Evolutionary conservation across 2,888 invertebrate genomes (phyloP), one percentile per base, ranked within the genome.

Genomic region (Pasiphila rectangulata): DNA sequence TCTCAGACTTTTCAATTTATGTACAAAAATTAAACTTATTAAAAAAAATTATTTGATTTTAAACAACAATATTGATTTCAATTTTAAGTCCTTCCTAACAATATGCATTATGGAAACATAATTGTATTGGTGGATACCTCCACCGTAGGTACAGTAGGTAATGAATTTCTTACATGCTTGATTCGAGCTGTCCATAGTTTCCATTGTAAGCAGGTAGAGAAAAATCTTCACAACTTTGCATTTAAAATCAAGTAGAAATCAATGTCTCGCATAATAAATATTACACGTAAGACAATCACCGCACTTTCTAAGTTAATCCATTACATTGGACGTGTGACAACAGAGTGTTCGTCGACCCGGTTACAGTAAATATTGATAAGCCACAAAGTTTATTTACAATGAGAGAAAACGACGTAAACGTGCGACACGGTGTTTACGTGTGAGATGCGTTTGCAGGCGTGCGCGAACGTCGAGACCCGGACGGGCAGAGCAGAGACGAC

Each of bases 381-480:
- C 58, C 63, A 64, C 66, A 67, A 68, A 64, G 58, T 72, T 59
- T 65, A 57, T 54, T 54, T 53, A 45, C 46, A 49, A 46, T 46
- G 39, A 43, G 43, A 45, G 46, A 44, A 41, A 52, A 60, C 60
- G 59, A 60, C 55, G 54, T 57, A 62, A 59, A 70, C 64, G 69
- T 55, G 60, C 65, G 57, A 56, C 63, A 67, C 59, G 51, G 57
- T 72, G 74, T 77, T 78, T 75, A 78, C 71, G 67, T 72, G 58
- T 64, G 62, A 49, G 69, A 70, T 67, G 71, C 65, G 71, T 64
- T 63, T 57, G 67, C 72, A 72, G 67, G 67, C 70, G 67, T 68
- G 75, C 63, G 57, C 73, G 71, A 69, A 63, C 69, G 75, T 67
- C 64, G 69, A 66, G 69, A 61, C 80, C 83, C 80, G 79, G 79